Conservation (phyloP, 2,888 invertebrate genomes). For the Teinopalpus imperialis region DNA sequence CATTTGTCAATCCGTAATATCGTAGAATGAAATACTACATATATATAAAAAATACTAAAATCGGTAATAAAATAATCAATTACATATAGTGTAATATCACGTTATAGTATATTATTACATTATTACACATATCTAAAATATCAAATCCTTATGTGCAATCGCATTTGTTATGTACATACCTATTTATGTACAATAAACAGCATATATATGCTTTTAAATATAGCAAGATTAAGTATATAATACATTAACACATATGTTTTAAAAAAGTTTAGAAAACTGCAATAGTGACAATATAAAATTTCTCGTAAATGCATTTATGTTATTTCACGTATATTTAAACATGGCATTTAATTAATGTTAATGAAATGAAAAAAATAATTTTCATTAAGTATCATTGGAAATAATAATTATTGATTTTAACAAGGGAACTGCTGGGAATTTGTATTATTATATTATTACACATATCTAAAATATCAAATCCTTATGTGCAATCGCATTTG, state of each 20-base stretch:
- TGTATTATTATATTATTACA: constrained; percentile 12
- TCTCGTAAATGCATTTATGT: no score
- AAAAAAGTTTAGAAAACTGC: no score
- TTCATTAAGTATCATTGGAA: no score
- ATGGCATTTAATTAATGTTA: no score
- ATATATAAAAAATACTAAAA: background rate
- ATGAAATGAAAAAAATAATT: no score
- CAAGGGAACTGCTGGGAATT: no score
- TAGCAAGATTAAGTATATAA: background rate
- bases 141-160: constrained; percentile 59
- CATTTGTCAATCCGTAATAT: no score
- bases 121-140: constrained; percentile 42
- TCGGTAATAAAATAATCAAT: no score
- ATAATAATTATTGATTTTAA: no score
- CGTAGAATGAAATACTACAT: no score
- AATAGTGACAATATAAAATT: no score
- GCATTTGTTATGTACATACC: constrained; percentile 28
- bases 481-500: constrained; percentile 39
- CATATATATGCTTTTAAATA: background rate
- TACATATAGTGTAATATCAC: constrained; percentile 16
- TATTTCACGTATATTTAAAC: no score
- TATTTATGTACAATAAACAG: constrained; percentile 13
- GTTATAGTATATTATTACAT: constrained; percentile 5
- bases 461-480: constrained; percentile 57
- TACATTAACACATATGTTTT: background rate